Evolutionary conservation across 2,113 vertebrate genomes (phyloP), one percentile per base, ranked within the genome.

Genomic region (Rhinolophus sinicus): DNA sequence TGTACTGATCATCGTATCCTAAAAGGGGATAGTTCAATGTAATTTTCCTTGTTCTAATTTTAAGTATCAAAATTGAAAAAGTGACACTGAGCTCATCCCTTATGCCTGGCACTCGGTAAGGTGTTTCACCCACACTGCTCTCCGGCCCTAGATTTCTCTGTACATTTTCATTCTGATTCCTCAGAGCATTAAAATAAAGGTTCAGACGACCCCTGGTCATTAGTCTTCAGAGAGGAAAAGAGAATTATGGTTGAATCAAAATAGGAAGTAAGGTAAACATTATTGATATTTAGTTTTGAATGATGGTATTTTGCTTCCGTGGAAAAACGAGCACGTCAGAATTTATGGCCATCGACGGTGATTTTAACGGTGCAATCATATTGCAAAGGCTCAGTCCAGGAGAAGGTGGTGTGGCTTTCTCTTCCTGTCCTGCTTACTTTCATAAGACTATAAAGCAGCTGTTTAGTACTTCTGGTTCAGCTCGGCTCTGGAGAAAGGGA

Each of bases 91-190:
- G 2, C 38, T 0, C 2, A 4, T 58, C 22, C 33, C 33, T 0
- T 1, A 26, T 6, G 2, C 8, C 52, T 8, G 21, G 6, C 0
- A 0, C 5, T 33, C 6, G 10, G 3, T 0, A 22, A 8, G n/a
- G 5, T 44, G 1, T 30, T 52, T 40, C 0, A 4, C 8, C 24
- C 3, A 3, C 1, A 1, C 28, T 4, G 15, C 1, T 14, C 16
- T 11, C 70, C 16, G 54, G 30, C 16, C 3, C 40, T 26, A 7
- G 8, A 2, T 30, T 26, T n/a, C 28, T 19, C 58, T 70, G 44
- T 19, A 9, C 16, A 3, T 65, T 26, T 35, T 50, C 3, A 8
- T 54, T 73, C 47, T 64, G 35, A 44, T 52, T 22, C 33, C 84
- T 38, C 18, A 7, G 35, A 60, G 73, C 21, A 58, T 52, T 38